phyloP scores from a whole-genome alignment of 2,888 invertebrate genomes.

The Andrena haemorrhoa region DNA sequence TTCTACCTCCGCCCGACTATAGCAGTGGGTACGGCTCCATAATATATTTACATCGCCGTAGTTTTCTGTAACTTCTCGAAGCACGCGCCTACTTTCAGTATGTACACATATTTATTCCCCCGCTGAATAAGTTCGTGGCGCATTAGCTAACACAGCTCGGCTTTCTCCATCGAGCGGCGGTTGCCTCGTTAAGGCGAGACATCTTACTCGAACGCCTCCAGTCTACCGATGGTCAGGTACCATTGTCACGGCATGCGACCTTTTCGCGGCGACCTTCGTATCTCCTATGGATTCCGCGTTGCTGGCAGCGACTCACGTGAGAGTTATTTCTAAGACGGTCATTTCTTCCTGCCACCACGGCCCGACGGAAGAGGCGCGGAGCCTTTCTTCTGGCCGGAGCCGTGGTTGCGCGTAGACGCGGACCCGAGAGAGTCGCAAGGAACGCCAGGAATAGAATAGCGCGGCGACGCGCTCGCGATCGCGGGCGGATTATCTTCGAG shows the following conservation, averaged over 20 bases:
- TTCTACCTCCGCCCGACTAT: conserved; percentile 5
- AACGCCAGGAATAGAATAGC: not conserved
- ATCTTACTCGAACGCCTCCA: too few relatives aligned
- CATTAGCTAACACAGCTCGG: not conserved
- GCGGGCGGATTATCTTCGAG: conserved; percentile 6
- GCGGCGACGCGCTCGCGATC: not conserved
- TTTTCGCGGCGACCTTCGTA: too few relatives aligned
- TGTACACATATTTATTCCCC: not conserved
- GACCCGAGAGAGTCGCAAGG: not conserved
- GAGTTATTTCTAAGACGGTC: too few relatives aligned
- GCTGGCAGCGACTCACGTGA: too few relatives aligned
- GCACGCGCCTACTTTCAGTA: not conserved
- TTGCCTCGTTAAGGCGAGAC: not conserved
- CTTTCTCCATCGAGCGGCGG: conserved; percentile 14
- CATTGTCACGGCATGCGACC: too few relatives aligned
- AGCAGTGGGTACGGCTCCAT: not conserved
- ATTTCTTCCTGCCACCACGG: too few relatives aligned
- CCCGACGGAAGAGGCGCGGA: too few relatives aligned
- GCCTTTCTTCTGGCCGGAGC: too few relatives aligned
- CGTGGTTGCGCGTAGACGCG: too few relatives aligned
- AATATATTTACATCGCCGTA: conserved; percentile 33
- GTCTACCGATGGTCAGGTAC: too few relatives aligned
- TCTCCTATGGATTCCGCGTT: too few relatives aligned
- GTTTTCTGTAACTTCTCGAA: conserved; percentile 20
- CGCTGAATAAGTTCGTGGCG: conserved; percentile 2